phyloP scores from a whole-genome alignment of 2,113 vertebrate genomes.

The Serilophus lunatus region DNA sequence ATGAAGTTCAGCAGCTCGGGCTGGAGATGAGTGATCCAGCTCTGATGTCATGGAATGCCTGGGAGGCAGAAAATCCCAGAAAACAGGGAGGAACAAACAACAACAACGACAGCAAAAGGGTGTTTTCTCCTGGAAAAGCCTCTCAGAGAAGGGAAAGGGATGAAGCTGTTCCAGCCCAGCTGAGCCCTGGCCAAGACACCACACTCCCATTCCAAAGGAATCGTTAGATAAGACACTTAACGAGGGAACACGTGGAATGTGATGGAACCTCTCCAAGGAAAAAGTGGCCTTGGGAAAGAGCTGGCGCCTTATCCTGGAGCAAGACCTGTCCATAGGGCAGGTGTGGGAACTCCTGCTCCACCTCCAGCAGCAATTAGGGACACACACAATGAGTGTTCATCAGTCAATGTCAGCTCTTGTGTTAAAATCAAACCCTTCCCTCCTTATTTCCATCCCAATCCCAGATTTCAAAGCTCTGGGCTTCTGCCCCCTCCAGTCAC shows the following conservation, averaged over 20 bases:
- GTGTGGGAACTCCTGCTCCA: neutral
- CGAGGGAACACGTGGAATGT: accelerated
- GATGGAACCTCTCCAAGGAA: neutral
- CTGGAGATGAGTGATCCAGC: neutral
- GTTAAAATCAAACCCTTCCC: neutral
- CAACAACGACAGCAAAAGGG: neutral
- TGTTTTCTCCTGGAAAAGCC: neutral
- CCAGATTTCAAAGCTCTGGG: neutral
- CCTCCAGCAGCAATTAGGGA: neutral
- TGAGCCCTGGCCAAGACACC: neutral
- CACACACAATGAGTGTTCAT: accelerated
- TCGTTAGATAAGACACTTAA: neutral
- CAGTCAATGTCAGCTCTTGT: neutral
- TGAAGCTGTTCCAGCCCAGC: neutral
- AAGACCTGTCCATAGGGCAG: too few relatives aligned
- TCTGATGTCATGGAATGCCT: constrained; percentile 18
- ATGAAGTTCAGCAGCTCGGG: neutral
- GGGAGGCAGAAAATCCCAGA: neutral
- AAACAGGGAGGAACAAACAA: neutral
- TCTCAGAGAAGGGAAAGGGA: neutral
- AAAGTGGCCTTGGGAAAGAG: neutral
- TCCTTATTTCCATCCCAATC: neutral
- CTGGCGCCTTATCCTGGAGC: neutral
- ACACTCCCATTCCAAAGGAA: neutral
- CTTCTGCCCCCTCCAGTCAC: neutral